phyloP scores from a whole-genome alignment of 2,888 invertebrate species.

The Chloromyia formosa region DNA sequence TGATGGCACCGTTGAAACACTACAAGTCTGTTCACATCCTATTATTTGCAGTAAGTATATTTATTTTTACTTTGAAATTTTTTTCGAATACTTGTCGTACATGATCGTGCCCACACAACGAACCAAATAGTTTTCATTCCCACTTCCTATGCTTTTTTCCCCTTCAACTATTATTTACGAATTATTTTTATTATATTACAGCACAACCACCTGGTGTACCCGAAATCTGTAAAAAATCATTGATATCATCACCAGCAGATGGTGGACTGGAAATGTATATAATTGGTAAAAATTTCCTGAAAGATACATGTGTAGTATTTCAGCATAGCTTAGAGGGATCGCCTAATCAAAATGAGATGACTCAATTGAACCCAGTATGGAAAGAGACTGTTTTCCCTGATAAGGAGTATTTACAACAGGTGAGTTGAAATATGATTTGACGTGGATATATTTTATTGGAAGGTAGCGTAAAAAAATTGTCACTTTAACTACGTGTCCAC shows the following conservation, averaged over 20 bases:
- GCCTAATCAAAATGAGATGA: conserved; percentile 61
- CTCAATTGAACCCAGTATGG: conserved; percentile 69
- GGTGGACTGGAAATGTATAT: conserved; percentile 88
- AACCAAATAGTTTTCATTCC: no score
- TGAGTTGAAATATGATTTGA: conserved; percentile 60
- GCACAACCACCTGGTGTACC: conserved; percentile 93
- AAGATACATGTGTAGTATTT: conserved; percentile 87
- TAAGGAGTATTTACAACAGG: conserved; percentile 89
- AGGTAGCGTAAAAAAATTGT: no score
- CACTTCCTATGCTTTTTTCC: no score
- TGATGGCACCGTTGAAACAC: conserved; percentile 80
- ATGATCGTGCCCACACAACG: no score
- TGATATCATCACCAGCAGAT: conserved; percentile 79
- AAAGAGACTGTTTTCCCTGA: conserved; percentile 85
- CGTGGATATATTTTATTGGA: no score
- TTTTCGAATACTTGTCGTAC: no score
- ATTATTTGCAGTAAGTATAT: conserved; percentile 88
- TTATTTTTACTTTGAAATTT: conserved; percentile 5
- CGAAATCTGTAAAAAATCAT: conserved; percentile 89
- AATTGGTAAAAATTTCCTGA: conserved; percentile 90
- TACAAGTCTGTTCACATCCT: conserved; percentile 89
- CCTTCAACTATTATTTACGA: no score
- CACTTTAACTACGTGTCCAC: no score
- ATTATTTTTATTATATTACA: conserved; percentile 59
- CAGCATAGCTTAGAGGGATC: conserved; percentile 60